phyloP scores from a whole-genome alignment of 2,797 vertebrate genomes.

The Spheniscus humboldti region DNA sequence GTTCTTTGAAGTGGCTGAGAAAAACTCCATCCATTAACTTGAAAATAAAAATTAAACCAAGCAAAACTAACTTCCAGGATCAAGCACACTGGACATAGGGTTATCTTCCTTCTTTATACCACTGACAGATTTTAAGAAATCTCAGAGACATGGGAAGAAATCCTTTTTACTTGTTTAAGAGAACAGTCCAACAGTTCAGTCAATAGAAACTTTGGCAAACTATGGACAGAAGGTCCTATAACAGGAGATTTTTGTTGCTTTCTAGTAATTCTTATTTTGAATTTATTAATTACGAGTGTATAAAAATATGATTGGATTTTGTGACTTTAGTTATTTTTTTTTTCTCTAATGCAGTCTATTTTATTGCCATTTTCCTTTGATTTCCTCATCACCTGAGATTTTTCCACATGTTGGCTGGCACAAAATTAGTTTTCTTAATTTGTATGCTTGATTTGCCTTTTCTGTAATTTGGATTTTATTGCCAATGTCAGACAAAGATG shows the following conservation, averaged over 20 bases:
- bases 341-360: not conserved
- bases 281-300: not conserved
- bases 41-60: not conserved
- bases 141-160: not conserved
- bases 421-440: slow-evolving; percentile 29
- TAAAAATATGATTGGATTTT: not conserved
- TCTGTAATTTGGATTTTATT: slow-evolving; percentile 27
- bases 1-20: not conserved
- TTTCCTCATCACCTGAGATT: not conserved
- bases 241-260: not conserved
- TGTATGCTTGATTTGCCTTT: not conserved
- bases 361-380: not conserved
- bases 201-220: not conserved
- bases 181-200: not conserved
- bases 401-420: not conserved
- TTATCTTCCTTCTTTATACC: not conserved
- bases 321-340: not conserved
- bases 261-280: not conserved
- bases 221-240: not conserved
- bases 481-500: not conserved
- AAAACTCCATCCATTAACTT: not conserved
- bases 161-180: not conserved
- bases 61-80: not conserved
- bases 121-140: not conserved
- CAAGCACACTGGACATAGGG: not conserved